Evolutionary conservation across 2,888 invertebrate species (phyloP), one percentile per base, ranked within the genome.

Genomic region (Epinotia ramella): DNA sequence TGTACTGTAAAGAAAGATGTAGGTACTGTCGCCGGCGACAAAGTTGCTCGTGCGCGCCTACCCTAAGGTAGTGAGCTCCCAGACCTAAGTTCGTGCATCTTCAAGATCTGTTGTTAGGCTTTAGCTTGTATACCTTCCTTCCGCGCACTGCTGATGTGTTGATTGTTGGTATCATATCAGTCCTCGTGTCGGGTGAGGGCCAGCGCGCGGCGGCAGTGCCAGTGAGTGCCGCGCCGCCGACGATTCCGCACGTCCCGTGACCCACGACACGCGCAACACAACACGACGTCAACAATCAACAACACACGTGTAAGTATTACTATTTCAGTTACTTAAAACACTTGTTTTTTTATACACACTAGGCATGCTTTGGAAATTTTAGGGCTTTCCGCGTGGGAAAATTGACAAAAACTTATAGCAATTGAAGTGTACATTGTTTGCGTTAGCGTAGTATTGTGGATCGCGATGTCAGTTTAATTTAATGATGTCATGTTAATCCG

Each of bases 401-500:
- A 7, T 53, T 53, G 53, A 7, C 16, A 53, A n/a, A 53, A 53
- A 16, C 53, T n/a, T 53, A n/a, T 53, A 16, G 33, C 16, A 62
- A 16, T 62, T 20, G 40, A 40, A 40, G 3, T n/a, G 53, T n/a
- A 11, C 2, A 46, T 69, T 63, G 56, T 73, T 63, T 65, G 40
- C 24, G 49, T 53, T 65, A 24, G 46, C 53, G 3, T 49, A 63
- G 49, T 24, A 62, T 60, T 49, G 28, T n/a, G 13, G 20, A 46
- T 46, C 13, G 18, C 64, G 18, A 24, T 20, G 59, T 44, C 20
- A 53, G 62, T 71, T 49, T 64, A 13, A 63, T 57, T 33, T 64
- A 56, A 72, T 72, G 64, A 64, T 57, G 63, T 60, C 59, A 68
- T 62, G 53, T n/a, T 28, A 67, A 67, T 72, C 63, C 72, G 63